Evolutionary conservation across 2,113 vertebrate species (phyloP).

Genomic region (Ia io): DNA sequence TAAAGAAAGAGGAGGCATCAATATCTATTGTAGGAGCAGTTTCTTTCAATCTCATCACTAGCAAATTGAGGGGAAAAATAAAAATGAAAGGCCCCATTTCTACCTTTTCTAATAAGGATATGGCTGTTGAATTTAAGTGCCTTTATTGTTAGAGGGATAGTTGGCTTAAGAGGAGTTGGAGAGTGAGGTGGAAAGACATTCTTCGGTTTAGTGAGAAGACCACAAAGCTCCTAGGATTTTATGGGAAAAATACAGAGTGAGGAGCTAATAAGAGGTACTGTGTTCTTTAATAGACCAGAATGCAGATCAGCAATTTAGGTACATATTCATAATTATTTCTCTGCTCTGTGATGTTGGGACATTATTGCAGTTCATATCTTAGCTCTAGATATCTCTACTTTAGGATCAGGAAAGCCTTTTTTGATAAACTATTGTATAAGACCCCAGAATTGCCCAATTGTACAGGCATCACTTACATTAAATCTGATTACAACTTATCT

Average conservation of each 20-base stretch:
- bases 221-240: background rate
- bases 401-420: background rate
- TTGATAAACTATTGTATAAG: background rate
- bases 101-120: conserved; percentile 31
- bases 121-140: conserved; percentile 54
- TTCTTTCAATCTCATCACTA: conserved; percentile 43
- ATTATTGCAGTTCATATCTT: background rate
- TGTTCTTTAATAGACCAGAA: background rate
- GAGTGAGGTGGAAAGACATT: background rate
- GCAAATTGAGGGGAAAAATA: conserved; percentile 64
- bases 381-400: background rate
- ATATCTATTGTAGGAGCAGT: conserved; percentile 26
- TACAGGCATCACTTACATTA: background rate
- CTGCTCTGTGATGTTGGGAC: background rate
- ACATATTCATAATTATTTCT: background rate
- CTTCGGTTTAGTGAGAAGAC: background rate
- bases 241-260: background rate
- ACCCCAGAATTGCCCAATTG: background rate
- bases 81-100: conserved; percentile 30
- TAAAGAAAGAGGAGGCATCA: conserved; percentile 55
- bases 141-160: background rate
- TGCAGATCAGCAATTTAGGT: background rate
- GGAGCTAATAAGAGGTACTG: background rate
- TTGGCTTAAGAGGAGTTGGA: background rate
- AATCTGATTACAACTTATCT: background rate